Evolutionary conservation across 2,888 invertebrate species (phyloP), one percentile per base, ranked within the genome.

Genomic region (Papilio demoleus): DNA sequence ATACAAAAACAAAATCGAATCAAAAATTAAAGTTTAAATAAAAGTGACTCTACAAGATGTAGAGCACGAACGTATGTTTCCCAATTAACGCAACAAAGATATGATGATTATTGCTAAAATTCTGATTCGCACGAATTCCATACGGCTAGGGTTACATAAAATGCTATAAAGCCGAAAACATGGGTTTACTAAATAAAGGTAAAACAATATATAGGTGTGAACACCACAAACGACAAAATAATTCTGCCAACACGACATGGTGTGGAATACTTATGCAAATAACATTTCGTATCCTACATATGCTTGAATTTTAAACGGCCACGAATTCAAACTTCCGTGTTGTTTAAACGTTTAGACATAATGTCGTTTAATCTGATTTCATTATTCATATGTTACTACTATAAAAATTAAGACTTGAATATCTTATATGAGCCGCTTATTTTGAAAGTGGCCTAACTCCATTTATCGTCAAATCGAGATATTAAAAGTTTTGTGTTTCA

Each of bases 181-280:
- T 70, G 62, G 65, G 67, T 63, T 68, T 72, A 72, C 72, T 69
- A 70, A 73, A 72, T 73, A 74, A 73, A 72, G 65, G 72, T 65
- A 63, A 72, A 72, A 72, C 69, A 67, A 71, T 65, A 65, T 69
- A 68, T 71, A 71, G 74, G 77, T 75, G 76, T 70, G 74, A 77
- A 73, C 76, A 70, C 72, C 67, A 61, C 77, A 75, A 78, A 76
- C 75, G 73, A 74, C 68, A 70, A 74, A 80, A 77, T 81, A 80
- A 79, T 79, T 78, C 75, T 73, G 75, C 72, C 72, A 72, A 73
- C 73, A 72, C 70, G 70, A 75, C 72, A 75, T 70, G 73, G 79
- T 74, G 78, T 76, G 74, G 76, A 78, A 82, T 81, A 81, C 79
- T 82, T 86, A 86, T 86, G 87, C 81, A 84, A 87, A 86, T 85